phyloP scores from a whole-genome alignment of 2,797 vertebrate genomes.

The Melopsittacus undulatus region DNA sequence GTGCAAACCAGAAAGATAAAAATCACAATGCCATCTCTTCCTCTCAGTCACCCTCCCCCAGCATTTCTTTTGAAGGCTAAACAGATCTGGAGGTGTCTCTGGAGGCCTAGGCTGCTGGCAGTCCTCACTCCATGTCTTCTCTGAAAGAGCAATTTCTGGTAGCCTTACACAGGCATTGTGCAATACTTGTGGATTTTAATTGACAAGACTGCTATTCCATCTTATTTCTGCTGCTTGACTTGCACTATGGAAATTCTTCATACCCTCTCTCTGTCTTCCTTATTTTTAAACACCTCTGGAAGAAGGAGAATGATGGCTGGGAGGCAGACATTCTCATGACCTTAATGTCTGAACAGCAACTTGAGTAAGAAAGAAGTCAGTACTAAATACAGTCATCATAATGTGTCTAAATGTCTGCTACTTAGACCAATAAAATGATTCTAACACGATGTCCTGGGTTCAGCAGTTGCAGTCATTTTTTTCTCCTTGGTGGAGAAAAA shows the following conservation, averaged over 20 bases:
- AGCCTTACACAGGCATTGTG: not conserved
- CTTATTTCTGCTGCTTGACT: not conserved
- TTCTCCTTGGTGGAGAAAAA: no score
- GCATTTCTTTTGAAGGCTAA: not conserved
- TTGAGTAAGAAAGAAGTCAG: not conserved
- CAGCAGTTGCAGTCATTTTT: no score
- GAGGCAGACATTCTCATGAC: not conserved
- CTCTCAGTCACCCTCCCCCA: not conserved
- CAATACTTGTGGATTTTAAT: not conserved
- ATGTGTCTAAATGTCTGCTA: not conserved
- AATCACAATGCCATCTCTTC: not conserved
- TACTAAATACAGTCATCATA: not conserved
- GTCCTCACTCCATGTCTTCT: not conserved
- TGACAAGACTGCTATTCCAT: not conserved
- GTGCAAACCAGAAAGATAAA: not conserved
- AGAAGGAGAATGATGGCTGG: not conserved
- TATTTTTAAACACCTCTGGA: not conserved
- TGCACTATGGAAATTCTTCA: not conserved
- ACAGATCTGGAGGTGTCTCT: not conserved
- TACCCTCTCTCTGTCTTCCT: not conserved
- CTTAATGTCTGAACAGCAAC: not conserved
- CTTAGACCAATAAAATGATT: not conserved
- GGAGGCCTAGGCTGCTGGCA: not conserved
- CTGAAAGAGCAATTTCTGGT: not conserved
- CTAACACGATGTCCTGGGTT: not conserved